Conservation (phyloP, 2,113 vertebrate species). For the Pomatorhinus ruficollis region DNA sequence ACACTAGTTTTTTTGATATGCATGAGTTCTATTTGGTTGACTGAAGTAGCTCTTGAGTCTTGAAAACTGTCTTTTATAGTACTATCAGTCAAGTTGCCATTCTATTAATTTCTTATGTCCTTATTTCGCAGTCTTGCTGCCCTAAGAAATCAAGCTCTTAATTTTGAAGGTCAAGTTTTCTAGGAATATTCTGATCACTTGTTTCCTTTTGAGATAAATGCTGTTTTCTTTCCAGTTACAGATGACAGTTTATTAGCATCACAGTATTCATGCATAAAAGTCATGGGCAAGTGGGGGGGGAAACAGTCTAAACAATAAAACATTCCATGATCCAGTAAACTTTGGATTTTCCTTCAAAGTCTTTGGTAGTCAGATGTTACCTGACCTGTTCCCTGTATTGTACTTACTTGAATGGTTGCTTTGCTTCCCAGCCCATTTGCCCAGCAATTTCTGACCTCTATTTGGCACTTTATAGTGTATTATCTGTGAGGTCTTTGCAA, state of each 20-base stretch:
- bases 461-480: neutral
- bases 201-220: neutral
- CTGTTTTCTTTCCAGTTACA: neutral
- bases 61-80: neutral
- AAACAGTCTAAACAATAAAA: neutral
- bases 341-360: neutral
- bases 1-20: neutral
- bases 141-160: neutral
- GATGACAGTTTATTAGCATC: neutral
- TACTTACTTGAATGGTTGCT: neutral
- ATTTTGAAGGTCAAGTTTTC: neutral
- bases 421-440: neutral
- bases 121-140: neutral
- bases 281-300: accelerated
- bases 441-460: neutral
- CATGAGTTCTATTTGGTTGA: neutral
- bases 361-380: accelerated
- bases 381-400: neutral
- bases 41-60: neutral
- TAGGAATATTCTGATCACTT: neutral
- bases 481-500: neutral
- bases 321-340: neutral
- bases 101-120: neutral
- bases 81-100: neutral
- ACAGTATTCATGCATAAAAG: neutral